These are phyloP conservation scores for Diglossa brunneiventris DNA, from an alignment of 2,113 vertebrate species.

Conservation along the genomic window DNA sequence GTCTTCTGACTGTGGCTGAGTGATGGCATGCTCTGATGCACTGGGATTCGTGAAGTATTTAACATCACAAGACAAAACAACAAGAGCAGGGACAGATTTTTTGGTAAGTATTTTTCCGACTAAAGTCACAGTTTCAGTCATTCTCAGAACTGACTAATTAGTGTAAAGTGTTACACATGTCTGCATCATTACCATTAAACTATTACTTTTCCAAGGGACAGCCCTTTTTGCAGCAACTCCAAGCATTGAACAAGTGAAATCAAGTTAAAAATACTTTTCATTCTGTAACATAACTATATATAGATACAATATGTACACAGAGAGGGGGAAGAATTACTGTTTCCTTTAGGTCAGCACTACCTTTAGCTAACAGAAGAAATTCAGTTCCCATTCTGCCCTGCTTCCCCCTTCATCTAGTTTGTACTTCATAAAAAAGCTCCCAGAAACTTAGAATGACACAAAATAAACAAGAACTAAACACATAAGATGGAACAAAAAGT, in stretches of 20 bases:
- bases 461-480: not conserved
- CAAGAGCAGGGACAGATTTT: not conserved
- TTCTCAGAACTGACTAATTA: not conserved
- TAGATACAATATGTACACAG: not conserved
- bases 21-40: constrained; percentile 55
- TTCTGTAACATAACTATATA: not conserved
- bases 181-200: not conserved
- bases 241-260: not conserved
- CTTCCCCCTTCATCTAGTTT: not conserved
- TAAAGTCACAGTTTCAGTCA: not conserved
- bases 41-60: constrained; percentile 43
- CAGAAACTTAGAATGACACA: not conserved
- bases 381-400: not conserved
- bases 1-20: constrained; percentile 68
- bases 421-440: not conserved
- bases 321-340: not conserved
- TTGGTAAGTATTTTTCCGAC: not conserved
- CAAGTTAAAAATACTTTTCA: not conserved
- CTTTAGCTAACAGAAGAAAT: not conserved
- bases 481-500: not conserved
- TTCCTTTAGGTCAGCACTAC: not conserved
- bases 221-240: not conserved
- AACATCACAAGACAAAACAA: not conserved
- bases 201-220: not conserved
- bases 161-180: fast-evolving